These are phyloP conservation scores for Lophius americanus DNA, from an alignment of 2,797 vertebrate species.

Conservation along the genomic window DNA sequence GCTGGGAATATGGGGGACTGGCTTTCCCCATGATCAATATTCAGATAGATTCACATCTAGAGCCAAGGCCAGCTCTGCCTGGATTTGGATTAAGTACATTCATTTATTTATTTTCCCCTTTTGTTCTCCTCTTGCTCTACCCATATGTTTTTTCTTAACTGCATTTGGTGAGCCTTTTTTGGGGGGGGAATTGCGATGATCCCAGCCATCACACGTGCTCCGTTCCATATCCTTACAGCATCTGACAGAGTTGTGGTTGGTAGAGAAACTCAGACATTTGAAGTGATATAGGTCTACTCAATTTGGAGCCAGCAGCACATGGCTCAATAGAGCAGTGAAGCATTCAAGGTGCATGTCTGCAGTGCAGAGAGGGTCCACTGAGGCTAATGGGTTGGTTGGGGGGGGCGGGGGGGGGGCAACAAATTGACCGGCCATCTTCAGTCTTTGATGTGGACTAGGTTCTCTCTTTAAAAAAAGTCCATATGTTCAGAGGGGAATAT, in stretches of 20 bases:
- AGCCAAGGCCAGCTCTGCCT: slow-evolving; percentile 80
- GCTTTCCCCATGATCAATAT: slow-evolving; percentile 88
- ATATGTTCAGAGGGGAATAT: slow-evolving; percentile 66
- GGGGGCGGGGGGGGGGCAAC: slow-evolving; percentile 70
- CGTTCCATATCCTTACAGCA: slow-evolving; percentile 55
- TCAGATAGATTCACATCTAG: slow-evolving; percentile 93
- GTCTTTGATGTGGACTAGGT: slow-evolving; percentile 74
- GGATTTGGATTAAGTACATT: slow-evolving; percentile 75
- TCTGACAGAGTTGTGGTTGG: slow-evolving; percentile 47
- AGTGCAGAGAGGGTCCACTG: slow-evolving; percentile 55
- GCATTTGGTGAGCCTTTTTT: slow-evolving; percentile 51
- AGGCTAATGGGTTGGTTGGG: slow-evolving; percentile 45
- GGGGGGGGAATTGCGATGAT: slow-evolving; percentile 41
- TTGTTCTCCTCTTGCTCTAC: slow-evolving; percentile 48
- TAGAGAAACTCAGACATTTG: slow-evolving; percentile 39
- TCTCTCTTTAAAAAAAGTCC: slow-evolving; percentile 66
- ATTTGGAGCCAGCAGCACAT: slow-evolving; percentile 41
- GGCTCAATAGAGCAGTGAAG: slow-evolving; percentile 44
- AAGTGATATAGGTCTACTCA: slow-evolving; percentile 39
- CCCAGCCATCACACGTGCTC: slow-evolving; percentile 49
- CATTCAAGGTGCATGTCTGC: slow-evolving; percentile 65
- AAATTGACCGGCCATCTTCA: slow-evolving; percentile 76
- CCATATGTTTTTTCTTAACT: slow-evolving; percentile 60
- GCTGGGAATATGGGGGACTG: slow-evolving; percentile 83
- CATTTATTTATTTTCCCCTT: slow-evolving; percentile 55